A percentile compares a stretch with the other conserved stretches of the same genome.
Evolutionary conservation across 2,797 vertebrate species (phyloP).

Genomic region (Ambastaia sidthimunki): DNA sequence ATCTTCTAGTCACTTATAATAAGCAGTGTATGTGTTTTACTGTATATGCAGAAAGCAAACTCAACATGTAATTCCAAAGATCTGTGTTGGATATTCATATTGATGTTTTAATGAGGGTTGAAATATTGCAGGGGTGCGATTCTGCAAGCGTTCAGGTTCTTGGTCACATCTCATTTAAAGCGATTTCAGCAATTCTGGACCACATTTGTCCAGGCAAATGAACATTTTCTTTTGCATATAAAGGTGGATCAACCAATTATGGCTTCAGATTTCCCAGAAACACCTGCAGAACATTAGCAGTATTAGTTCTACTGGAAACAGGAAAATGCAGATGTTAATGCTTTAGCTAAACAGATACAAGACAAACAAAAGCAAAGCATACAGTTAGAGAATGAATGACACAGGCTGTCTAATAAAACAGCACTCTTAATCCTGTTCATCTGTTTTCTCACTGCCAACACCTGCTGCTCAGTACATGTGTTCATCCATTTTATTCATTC

Average conservation of each 20-base stretch:
- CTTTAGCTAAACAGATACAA: conserved; percentile 37
- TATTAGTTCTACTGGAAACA: conserved; percentile 29
- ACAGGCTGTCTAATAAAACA: conserved; percentile 15
- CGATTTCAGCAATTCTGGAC: neutral
- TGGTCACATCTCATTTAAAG: neutral
- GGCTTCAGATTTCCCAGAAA: conserved; percentile 30
- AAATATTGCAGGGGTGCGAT: conserved; percentile 15
- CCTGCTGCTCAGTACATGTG: conserved; percentile 3
- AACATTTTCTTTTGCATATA: neutral
- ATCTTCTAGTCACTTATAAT: neutral
- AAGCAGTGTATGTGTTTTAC: neutral
- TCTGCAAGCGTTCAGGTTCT: conserved; percentile 30
- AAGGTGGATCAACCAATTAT: neutral
- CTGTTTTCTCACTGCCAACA: conserved; percentile 10
- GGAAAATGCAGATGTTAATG: conserved; percentile 42
- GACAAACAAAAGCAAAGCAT: conserved; percentile 37
- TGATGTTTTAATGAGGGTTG: conserved; percentile 4
- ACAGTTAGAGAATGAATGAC: neutral
- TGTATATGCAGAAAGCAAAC: neutral
- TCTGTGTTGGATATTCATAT: neutral
- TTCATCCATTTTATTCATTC: neutral
- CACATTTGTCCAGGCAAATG: neutral
- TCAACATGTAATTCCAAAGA: neutral
- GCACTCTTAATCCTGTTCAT: neutral
- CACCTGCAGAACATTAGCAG: conserved; percentile 35